Evolutionary conservation across 37 sponge, comb jelly and placozoan species (phyloP).

Genomic region (Lycopodina hypogea): DNA sequence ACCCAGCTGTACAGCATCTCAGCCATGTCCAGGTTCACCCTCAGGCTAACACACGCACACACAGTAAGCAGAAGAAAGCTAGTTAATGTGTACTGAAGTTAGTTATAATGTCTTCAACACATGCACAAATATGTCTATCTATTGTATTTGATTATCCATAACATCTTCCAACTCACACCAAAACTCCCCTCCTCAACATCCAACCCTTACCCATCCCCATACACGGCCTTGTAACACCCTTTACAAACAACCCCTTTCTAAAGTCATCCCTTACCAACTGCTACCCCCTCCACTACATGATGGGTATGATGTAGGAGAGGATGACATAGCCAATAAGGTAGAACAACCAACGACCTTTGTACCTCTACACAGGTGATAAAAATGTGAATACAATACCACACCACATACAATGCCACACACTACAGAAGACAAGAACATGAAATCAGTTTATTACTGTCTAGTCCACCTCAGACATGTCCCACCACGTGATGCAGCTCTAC

Average conservation of each 20-base stretch:
- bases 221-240: background rate
- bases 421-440: background rate
- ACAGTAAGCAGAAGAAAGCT: background rate
- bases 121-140: too few relatives aligned
- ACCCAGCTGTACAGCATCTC: slow-evolving; percentile 87
- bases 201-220: background rate
- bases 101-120: too few relatives aligned
- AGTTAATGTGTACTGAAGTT: background rate
- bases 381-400: background rate
- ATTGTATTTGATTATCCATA: too few relatives aligned
- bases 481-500: too few relatives aligned
- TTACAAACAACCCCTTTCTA: background rate
- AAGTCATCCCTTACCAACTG: background rate
- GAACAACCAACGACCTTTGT: slow-evolving; percentile 69
- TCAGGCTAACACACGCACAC: slow-evolving; percentile 66
- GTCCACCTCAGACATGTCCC: background rate
- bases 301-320: slow-evolving; percentile 94
- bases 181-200: background rate
- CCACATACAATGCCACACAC: too few relatives aligned
- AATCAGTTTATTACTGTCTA: background rate
- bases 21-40: slow-evolving; percentile 93
- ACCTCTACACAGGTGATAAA: slow-evolving; percentile 38
- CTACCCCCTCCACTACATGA: slow-evolving; percentile 56
- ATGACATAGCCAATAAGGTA: slow-evolving; percentile 81
- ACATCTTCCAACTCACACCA: background rate